Evolutionary conservation across 1,140 invertebrate species (phyloP).

Genomic region (Maniola jurtina): DNA sequence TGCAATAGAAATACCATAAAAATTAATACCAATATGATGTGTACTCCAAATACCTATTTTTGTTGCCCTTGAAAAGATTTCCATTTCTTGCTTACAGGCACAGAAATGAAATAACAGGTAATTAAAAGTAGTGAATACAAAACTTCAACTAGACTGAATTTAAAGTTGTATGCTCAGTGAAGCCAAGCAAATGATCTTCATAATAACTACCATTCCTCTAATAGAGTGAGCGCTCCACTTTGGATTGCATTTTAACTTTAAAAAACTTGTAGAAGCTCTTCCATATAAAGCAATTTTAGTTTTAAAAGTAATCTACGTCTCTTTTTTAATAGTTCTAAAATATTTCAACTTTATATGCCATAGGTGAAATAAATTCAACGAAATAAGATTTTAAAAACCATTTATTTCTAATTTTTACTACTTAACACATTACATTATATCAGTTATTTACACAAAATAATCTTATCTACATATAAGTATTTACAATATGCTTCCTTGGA

Average conservation of each 20-base stretch:
- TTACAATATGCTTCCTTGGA: conserved; percentile 12
- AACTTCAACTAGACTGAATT: too few species aligned
- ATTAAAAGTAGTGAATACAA: too few species aligned
- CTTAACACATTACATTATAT: neutral
- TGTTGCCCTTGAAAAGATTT: too few species aligned
- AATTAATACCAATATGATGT: too few species aligned
- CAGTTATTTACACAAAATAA: conserved; percentile 18
- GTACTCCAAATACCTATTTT: too few species aligned
- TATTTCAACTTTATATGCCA: too few species aligned
- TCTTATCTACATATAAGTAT: conserved; percentile 20
- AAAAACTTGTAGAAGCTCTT: neutral
- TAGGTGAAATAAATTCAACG: neutral
- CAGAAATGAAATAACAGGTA: too few species aligned
- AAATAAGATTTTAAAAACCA: conserved; percentile 1
- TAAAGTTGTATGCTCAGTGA: too few species aligned
- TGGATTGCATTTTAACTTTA: neutral
- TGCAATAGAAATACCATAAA: too few species aligned
- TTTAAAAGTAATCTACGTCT: neutral
- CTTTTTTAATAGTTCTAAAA: too few species aligned
- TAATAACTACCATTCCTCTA: neutral
- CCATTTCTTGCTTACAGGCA: too few species aligned
- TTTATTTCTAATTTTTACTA: conserved; percentile 7
- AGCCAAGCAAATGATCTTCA: too few species aligned
- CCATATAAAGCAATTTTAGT: neutral
- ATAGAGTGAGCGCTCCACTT: neutral